Evolutionary conservation across 2,888 invertebrate genomes (phyloP).

Genomic region (Andrena camellia): DNA sequence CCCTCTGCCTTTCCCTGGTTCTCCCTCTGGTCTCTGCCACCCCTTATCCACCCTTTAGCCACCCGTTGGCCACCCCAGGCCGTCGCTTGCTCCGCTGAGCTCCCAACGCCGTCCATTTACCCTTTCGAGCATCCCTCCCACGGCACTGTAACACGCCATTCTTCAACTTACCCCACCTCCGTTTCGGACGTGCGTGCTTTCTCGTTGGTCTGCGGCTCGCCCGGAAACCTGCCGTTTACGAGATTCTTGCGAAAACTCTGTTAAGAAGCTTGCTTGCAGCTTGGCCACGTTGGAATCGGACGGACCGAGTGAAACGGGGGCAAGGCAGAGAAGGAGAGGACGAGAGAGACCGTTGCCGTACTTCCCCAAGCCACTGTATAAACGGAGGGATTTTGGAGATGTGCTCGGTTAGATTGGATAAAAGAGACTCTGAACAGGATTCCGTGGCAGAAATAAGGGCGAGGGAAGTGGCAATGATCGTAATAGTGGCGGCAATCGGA

Average conservation of each 20-base stretch:
- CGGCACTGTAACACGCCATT: slow-evolving; percentile 72
- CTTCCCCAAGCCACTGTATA: slow-evolving; percentile 18
- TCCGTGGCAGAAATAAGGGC: slow-evolving; percentile 24
- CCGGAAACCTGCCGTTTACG: slow-evolving; percentile 66
- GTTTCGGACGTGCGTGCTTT: slow-evolving; percentile 70
- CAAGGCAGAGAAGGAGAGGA: not conserved
- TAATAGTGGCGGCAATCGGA: slow-evolving; percentile 35
- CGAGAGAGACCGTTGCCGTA: not conserved
- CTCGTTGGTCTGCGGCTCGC: slow-evolving; percentile 63
- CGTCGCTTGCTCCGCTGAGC: slow-evolving; percentile 33
- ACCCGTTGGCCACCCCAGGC: slow-evolving; percentile 26
- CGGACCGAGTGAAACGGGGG: not conserved
- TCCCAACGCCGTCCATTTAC: slow-evolving; percentile 71
- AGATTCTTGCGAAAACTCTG: slow-evolving; percentile 74
- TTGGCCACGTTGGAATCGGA: slow-evolving; percentile 18
- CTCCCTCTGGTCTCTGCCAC: slow-evolving; percentile 35
- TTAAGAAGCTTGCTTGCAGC: slow-evolving; percentile 61
- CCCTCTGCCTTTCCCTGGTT: slow-evolving; percentile 27
- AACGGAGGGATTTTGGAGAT: slow-evolving; percentile 52
- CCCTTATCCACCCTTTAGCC: not conserved
- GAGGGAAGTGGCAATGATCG: slow-evolving; percentile 40
- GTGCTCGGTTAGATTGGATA: slow-evolving; percentile 53
- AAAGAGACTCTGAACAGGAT: slow-evolving; percentile 47
- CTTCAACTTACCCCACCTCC: slow-evolving; percentile 66
- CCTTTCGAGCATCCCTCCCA: slow-evolving; percentile 66